Percentiles rank a stretch among this genome's conserved stretches.
These are phyloP conservation scores for Triplophysa yarkandensis DNA, from an alignment of 2,797 vertebrate genomes.

Conservation along the genomic window DNA sequence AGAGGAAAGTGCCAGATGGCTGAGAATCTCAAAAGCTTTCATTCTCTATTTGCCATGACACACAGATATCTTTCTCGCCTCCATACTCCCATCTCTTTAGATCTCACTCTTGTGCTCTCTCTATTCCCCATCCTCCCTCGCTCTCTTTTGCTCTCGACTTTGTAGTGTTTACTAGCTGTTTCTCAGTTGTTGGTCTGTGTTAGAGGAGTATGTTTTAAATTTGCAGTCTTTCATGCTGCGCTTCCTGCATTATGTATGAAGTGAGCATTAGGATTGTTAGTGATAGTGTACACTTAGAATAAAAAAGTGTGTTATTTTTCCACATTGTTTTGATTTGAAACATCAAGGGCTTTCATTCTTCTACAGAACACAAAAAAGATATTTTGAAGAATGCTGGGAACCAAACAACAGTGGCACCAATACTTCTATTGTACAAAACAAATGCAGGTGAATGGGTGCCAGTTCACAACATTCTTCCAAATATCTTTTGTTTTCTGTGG, in stretches of 20 bases:
- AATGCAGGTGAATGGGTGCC: too few species aligned
- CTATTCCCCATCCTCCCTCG: constrained; percentile 1
- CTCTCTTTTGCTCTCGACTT: constrained; percentile 10
- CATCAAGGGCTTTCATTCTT: too few species aligned
- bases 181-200: constrained; percentile 48
- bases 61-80: constrained; percentile 41
- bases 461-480: too few species aligned
- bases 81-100: constrained; percentile 32
- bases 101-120: constrained; percentile 20
- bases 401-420: too few species aligned
- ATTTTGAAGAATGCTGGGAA: too few species aligned
- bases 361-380: too few species aligned
- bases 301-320: too few species aligned
- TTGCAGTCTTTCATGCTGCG: constrained; percentile 48
- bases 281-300: too few species aligned
- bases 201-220: constrained; percentile 45
- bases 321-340: too few species aligned
- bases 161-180: constrained; percentile 41
- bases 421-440: too few species aligned
- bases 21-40: constrained; percentile 53
- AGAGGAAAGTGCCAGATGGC: constrained; percentile 52
- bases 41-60: constrained; percentile 40
- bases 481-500: too few species aligned
- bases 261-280: background rate
- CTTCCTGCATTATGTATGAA: background rate